Evolutionary conservation across 37 sponge, comb jelly and placozoan species (phyloP), one percentile per base, ranked within the genome.

Genomic region (Dysidea cf. avara): DNA sequence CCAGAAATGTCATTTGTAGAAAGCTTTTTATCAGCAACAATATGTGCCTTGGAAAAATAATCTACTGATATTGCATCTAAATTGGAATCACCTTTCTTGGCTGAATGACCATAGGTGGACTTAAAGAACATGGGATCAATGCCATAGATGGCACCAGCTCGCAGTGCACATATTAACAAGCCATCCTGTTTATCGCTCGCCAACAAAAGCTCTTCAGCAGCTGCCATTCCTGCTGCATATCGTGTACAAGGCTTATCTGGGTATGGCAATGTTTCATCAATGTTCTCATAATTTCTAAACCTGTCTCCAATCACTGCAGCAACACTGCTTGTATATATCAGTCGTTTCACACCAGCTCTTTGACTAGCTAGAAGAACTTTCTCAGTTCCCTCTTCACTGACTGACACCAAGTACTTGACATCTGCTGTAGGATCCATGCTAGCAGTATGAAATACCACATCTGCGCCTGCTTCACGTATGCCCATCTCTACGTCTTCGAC

Each of bases 371-470:
- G 26, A 0, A 85, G 31, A 26, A 85, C 74, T 18, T 66, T 78
- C 43, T 72, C 61, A 18, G 86, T 78, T 28, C 86, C 86, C 1
- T 20, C 48, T 1, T 37, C 53, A 39, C 74, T 78, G 39, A 68
- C 62, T 4, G n/a, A 20, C 22, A 55, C 2, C 25, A 26, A 2
- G 56, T 26, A 26, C 6, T 6, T 6, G 56, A 26, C 6, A 2
- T 52, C 60, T 14, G 22, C 9, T 1, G 2, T 22, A 0, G 84
- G 71, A 5, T 55, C 28, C 22, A 78, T 14, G 55, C 75, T 40
- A 13, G 79, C 80, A 40, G 38, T 51, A 52, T 85, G 86, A 40
- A 85, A 85, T 1, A 85, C 86, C 16, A 55, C 79, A 2, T 78
- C 75, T n/a, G 60, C 61, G 26, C 39, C 68, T 9, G 34, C 38